Evolutionary conservation across 2,797 vertebrate genomes (phyloP), one percentile per base, ranked within the genome.

Genomic region (Etheostoma nigrum): DNA sequence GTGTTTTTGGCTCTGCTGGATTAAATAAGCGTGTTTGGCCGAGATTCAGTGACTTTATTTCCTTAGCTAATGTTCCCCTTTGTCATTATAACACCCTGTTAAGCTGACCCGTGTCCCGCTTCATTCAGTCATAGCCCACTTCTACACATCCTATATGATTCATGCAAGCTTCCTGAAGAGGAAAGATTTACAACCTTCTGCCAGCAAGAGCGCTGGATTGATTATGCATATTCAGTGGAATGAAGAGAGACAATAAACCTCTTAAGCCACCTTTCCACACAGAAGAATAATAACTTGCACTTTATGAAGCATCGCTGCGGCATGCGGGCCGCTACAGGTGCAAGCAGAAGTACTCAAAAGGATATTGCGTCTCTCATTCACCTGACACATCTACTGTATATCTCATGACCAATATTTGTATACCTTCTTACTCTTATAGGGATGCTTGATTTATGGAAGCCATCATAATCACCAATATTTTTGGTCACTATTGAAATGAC

Each of bases 51-150:
- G 77, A 91, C 76, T 88, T 91, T 83, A 88, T 91, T 93, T 91
- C 87, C 87, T 87, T 86, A 85, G 83, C 88, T 92, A 92, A 93
- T 93, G 89, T 93, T 91, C 87, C 88, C 79, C 83, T 92, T 93
- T 94, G 89, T 94, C 93, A 93, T 88, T 72, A 58, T 93, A 92
- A 92, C 86, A 83, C 82, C 79, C 70, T 84, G 84, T 85, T 87
- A 89, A 91, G 85, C 81, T 94, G 92, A 94, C 92, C 92, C 64
- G 65, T 89, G 90, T 91, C 87, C 90, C 70, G 62, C 82, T 87
- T 79, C 84, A 85, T 90, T 92, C 85, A 91, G 81, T 89, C 81
- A 74, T 85, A 85, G 78, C 84, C 85, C 82, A 74, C 86, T 84
- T 85, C 89, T 82, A 55, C 82, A 78, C 79, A 82, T 82, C 85